Percentiles rank a stretch among this genome's conserved stretches.
Conservation (phyloP, 2,113 vertebrate species). For the Helogale parvula region DNA sequence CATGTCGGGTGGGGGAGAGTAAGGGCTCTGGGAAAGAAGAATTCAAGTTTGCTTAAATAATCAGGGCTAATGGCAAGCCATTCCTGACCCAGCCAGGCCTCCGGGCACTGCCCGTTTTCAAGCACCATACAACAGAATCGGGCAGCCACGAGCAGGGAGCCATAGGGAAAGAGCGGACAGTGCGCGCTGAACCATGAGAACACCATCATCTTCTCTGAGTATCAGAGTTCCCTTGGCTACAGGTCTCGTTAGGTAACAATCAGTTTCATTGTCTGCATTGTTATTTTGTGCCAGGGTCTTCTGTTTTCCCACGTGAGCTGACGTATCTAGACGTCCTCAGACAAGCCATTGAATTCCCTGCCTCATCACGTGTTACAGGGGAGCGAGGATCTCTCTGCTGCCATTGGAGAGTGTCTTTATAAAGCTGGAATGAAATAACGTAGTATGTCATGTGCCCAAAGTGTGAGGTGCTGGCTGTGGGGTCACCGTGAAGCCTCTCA, state of each 20-base stretch:
- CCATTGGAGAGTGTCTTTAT: not conserved
- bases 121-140: constrained; percentile 58
- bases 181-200: not conserved
- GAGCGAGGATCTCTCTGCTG: not conserved
- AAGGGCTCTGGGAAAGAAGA: not conserved
- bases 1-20: not conserved
- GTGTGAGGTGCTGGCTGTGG: not conserved
- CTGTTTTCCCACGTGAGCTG: not conserved
- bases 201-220: not conserved
- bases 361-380: not conserved
- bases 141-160: constrained; percentile 11
- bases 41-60: constrained; percentile 67
- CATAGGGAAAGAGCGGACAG: not conserved
- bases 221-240: constrained; percentile 34
- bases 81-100: not conserved
- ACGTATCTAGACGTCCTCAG: not conserved
- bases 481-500: not conserved
- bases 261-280: not conserved
- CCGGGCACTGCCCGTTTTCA: not conserved
- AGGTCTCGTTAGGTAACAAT: constrained; percentile 18
- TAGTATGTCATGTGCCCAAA: not conserved
- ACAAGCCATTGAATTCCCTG: not conserved
- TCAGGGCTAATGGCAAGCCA: constrained; percentile 71
- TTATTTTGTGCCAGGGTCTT: not conserved
- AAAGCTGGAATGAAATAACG: not conserved